Base-by-base conservation (phyloP, 2,113 vertebrate species). In the Fregetta grallaria region DNA sequence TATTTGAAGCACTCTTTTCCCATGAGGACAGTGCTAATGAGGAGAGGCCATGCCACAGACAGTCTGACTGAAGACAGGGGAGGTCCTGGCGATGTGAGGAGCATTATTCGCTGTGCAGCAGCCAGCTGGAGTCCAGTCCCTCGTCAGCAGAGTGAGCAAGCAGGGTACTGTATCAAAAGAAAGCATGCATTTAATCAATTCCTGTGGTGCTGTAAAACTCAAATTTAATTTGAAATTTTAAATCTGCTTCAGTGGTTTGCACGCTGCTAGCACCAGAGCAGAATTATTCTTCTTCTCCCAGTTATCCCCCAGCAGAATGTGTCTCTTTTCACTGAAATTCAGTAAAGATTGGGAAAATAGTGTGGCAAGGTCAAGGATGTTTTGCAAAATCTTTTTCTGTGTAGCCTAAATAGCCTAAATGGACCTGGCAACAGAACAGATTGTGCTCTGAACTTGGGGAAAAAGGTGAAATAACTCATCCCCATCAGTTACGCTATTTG, bases 41-140 rank as follows among this genome's bases (percentile, higher is more conserved):
- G 58, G 62, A 65, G 30, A 66, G 38, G 47, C 52, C 22, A 1
- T n/a, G n/a, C 25, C 50, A 45, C 15, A 38, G 67, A 12, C 0
- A 0, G 21, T 59, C 61, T 29, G 26, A 55, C 52, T 74, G 73
- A 77, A 79, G 79, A n/a, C 26, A 4, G 1, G 6, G 58, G 32
- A 49, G 56, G 16, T 72, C 26, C n/a, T 58, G 63, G 38, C 5
- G 7, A 1, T 11, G 15, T 0, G 2, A 85, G 50, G 52, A 45
- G 40, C 1, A 0, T 42, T n/a, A 11, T 11, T 87, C 1, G 0
- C 42, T 7, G 15, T 5, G 4, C 16, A 49, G 40, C 47, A 44
- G 38, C 53, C 2, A 5, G 10, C n/a, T 36, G 59, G 38, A 72
- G 36, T 58, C 59, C 38, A 26, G 44, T 36, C 21, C 29, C 13